Percentiles rank a stretch among this genome's conserved stretches.
These are phyloP conservation scores for Chionoecetes opilio DNA, from an alignment of 1,140 invertebrate genomes.

Conservation along the genomic window DNA sequence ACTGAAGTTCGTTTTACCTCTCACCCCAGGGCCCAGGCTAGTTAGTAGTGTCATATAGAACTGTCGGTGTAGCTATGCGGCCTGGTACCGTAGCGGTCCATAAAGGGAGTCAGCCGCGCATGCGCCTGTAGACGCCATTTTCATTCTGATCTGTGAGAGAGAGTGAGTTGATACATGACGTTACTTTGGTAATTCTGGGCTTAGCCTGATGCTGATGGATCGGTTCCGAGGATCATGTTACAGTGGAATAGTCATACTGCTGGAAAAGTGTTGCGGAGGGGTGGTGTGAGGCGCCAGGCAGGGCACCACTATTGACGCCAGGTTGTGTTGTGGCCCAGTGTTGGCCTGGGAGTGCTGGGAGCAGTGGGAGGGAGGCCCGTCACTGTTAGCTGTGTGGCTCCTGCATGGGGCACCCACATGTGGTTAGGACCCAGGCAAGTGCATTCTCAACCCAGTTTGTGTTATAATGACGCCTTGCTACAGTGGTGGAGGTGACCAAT, in stretches of 20 bases:
- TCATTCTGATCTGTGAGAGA: slow-evolving; percentile 78
- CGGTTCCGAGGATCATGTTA: neutral
- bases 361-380: slow-evolving; percentile 59
- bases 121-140: slow-evolving; percentile 79
- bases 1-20: no score
- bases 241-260: slow-evolving; percentile 22
- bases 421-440: neutral
- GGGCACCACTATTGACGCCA: slow-evolving; percentile 28
- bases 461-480: no score
- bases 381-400: slow-evolving; percentile 55
- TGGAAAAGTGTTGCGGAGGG: neutral
- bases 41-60: no score
- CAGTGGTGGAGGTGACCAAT: no score
- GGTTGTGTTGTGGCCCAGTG: slow-evolving; percentile 65
- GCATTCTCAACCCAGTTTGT: no score
- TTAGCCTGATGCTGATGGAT: neutral
- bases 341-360: slow-evolving; percentile 58
- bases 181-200: slow-evolving; percentile 51
- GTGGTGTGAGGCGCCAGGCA: neutral
- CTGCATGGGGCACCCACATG: slow-evolving; percentile 57
- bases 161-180: slow-evolving; percentile 70
- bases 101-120: slow-evolving; percentile 69
- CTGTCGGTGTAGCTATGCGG: slow-evolving; percentile 38
- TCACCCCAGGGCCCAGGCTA: no score
- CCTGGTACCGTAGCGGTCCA: slow-evolving; percentile 35